phyloP scores from a whole-genome alignment of 2,113 vertebrate species.

The Sylvietta virens region DNA sequence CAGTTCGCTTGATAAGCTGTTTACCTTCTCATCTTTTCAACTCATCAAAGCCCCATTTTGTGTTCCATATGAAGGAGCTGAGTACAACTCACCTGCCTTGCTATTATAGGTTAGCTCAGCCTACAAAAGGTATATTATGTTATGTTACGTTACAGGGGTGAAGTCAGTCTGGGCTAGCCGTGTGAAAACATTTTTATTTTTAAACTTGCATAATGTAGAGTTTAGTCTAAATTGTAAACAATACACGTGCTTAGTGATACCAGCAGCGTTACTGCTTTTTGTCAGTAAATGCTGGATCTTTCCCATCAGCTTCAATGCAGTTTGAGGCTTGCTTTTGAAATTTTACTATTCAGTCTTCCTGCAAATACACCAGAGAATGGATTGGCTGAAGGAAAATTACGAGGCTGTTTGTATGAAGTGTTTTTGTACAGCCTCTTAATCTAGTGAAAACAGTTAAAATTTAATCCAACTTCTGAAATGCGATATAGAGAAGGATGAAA shows the following conservation, averaged over 20 bases:
- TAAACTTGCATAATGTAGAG: not conserved
- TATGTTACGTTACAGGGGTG: not conserved
- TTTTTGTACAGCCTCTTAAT: not conserved
- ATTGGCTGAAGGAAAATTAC: not conserved
- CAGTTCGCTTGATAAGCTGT: not conserved
- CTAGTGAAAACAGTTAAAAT: not conserved
- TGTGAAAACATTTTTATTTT: not conserved
- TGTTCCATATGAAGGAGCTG: not conserved
- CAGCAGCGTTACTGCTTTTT: not conserved
- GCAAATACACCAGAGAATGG: fast-evolving
- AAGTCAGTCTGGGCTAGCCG: not conserved
- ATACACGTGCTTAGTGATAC: not conserved
- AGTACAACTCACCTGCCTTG: not conserved
- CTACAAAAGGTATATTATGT: not conserved
- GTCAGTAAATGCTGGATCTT: not conserved
- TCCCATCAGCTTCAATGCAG: not conserved
- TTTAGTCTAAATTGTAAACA: not conserved
- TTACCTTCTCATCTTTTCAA: not conserved
- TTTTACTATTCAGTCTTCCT: not conserved
- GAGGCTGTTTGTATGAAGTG: not conserved
- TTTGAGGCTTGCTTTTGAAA: not conserved
- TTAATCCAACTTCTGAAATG: not conserved
- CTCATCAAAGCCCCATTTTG: not conserved
- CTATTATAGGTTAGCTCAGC: not conserved
- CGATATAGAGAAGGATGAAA: fast-evolving